Evolutionary conservation across 2,888 invertebrate species (phyloP).

Genomic region (Acronicta psi): DNA sequence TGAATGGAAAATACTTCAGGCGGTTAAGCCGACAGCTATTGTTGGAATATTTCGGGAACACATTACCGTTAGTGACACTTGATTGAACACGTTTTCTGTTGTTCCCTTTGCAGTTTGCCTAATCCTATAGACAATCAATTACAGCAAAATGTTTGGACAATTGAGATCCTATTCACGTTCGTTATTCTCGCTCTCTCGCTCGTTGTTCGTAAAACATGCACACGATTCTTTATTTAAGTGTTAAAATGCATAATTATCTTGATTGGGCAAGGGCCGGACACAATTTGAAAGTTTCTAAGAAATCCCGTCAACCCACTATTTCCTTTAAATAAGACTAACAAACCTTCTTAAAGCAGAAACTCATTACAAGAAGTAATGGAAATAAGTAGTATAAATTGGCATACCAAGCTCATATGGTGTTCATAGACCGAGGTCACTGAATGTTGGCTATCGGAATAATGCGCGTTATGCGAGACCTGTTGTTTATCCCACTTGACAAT

Average conservation of each 20-base stretch:
- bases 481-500: conserved; percentile 43
- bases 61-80: conserved; percentile 10
- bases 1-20: conserved; percentile 5
- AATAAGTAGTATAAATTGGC: conserved; percentile 2
- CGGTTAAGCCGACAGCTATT: background rate
- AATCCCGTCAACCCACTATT: too few species aligned
- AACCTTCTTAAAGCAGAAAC: background rate
- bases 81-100: conserved; percentile 4
- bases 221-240: too few species aligned
- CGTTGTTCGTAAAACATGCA: too few species aligned
- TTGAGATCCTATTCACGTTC: background rate
- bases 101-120: background rate
- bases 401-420: conserved; percentile 7
- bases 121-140: background rate
- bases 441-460: conserved; percentile 29
- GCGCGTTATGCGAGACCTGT: conserved; percentile 35
- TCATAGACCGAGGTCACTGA: conserved; percentile 43
- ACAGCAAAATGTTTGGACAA: background rate
- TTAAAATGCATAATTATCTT: too few species aligned
- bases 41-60: conserved; percentile 15
- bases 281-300: too few species aligned
- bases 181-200: too few species aligned
- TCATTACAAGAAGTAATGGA: background rate
- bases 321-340: too few species aligned
- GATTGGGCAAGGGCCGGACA: too few species aligned